These are phyloP conservation scores for Pteria penguin DNA, from an alignment of 2,888 invertebrate species.

Conservation along the genomic window DNA sequence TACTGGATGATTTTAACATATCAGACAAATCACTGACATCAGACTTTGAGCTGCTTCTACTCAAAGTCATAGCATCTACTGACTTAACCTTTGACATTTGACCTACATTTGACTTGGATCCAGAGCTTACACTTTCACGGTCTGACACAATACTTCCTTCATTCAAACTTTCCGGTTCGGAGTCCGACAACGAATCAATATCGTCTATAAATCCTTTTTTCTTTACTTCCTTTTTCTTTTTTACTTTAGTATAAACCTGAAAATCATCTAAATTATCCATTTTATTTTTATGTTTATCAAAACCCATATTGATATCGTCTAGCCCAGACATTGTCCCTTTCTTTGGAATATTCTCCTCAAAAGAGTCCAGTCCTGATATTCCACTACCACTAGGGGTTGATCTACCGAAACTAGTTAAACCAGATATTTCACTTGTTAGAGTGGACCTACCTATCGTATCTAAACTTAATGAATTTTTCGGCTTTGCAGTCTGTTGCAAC, in stretches of 20 bases:
- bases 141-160: slow-evolving; percentile 26
- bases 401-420: too few relatives aligned
- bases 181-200: slow-evolving; percentile 42
- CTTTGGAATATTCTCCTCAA: slow-evolving; percentile 38
- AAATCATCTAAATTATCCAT: slow-evolving; percentile 38
- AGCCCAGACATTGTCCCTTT: slow-evolving; percentile 7
- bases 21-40: slow-evolving; percentile 59
- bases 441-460: too few relatives aligned
- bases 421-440: too few relatives aligned
- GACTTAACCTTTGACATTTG: not conserved
- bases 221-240: slow-evolving; percentile 26
- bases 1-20: slow-evolving; percentile 42
- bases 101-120: slow-evolving; percentile 8
- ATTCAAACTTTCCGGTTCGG: slow-evolving; percentile 29
- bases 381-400: not conserved
- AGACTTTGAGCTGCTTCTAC: slow-evolving; percentile 63
- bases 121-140: slow-evolving; percentile 23
- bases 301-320: slow-evolving; percentile 18
- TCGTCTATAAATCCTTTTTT: slow-evolving; percentile 51
- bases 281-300: slow-evolving; percentile 52
- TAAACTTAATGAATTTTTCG: not conserved
- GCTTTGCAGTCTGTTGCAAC: not conserved
- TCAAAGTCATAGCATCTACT: slow-evolving; percentile 30
- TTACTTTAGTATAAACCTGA: slow-evolving; percentile 46
- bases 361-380: slow-evolving; percentile 31